A percentile compares a stretch with the other conserved stretches of the same genome.
phyloP scores from a whole-genome alignment of 2,888 invertebrate genomes.

The Nudaria mundana region DNA sequence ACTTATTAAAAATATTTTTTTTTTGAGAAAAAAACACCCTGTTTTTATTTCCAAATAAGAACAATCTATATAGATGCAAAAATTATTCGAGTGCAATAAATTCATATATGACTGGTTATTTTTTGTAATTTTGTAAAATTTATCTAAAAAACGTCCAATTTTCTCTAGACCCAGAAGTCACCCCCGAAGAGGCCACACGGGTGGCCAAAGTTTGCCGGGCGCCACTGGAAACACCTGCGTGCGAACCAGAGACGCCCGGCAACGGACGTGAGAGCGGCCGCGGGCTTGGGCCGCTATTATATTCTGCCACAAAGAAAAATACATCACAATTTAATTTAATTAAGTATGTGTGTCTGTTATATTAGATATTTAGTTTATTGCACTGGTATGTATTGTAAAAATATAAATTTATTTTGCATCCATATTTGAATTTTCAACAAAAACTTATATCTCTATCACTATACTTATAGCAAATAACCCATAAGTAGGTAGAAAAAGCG shows the following conservation, averaged over 20 bases:
- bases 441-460: slow-evolving; percentile 35
- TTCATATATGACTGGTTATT: no score
- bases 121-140: no score
- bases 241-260: no score
- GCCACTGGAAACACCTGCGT: no score
- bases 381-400: slow-evolving; percentile 15
- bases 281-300: no score
- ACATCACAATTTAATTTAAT: no score
- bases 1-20: slow-evolving; percentile 22
- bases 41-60: slow-evolving; percentile 34
- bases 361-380: slow-evolving; percentile 16
- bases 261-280: no score
- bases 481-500: slow-evolving; percentile 35
- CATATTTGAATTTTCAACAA: slow-evolving; percentile 21
- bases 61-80: slow-evolving; percentile 30
- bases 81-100: slow-evolving; percentile 23
- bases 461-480: slow-evolving; percentile 37
- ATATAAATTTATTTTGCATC: slow-evolving; percentile 26
- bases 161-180: no score
- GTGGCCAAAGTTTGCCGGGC: no score
- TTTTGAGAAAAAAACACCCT: slow-evolving; percentile 32
- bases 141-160: no score
- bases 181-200: no score
- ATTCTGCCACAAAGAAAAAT: no score
- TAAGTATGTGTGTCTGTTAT: not conserved